These are phyloP conservation scores for Rana temporaria DNA, from an alignment of 2,113 vertebrate species.

Conservation along the genomic window DNA sequence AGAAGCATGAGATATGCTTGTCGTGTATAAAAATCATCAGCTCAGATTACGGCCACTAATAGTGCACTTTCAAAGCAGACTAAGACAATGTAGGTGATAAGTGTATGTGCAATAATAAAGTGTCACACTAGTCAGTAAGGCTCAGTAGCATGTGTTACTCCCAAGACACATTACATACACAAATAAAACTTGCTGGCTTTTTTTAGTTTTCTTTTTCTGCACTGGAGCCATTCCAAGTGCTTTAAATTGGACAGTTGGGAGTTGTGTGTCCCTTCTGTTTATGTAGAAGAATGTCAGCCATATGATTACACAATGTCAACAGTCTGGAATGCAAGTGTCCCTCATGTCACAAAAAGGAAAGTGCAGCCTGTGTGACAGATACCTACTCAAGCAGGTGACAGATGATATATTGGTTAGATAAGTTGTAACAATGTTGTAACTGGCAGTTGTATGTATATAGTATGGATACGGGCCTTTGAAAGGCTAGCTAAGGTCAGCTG, in stretches of 20 bases:
- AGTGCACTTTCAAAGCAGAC: background rate
- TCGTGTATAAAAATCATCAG: background rate
- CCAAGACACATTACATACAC: conserved; percentile 15
- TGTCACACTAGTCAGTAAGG: conserved; percentile 18
- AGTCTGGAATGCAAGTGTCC: conserved; percentile 44
- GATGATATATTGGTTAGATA: conserved; percentile 19
- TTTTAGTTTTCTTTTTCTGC: conserved; percentile 35
- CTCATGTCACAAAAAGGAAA: conserved; percentile 20
- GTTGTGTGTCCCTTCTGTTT: conserved; percentile 41
- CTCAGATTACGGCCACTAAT: background rate
- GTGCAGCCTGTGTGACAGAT: conserved; percentile 15
- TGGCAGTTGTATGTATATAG: background rate
- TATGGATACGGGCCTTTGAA: background rate
- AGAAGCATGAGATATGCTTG: background rate
- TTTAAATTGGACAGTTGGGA: conserved; percentile 40
- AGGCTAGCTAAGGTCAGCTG: conserved; percentile 10
- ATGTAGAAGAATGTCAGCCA: conserved; percentile 36
- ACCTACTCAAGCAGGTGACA: conserved; percentile 40
- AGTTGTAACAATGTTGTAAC: background rate
- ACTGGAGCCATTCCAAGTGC: conserved; percentile 27
- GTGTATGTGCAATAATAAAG: conserved; percentile 11
- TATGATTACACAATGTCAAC: conserved; percentile 43
- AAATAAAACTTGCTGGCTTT: conserved; percentile 36
- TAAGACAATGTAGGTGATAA: conserved; percentile 7
- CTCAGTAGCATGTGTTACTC: conserved; percentile 25